Conservation (phyloP, 2,797 vertebrate species). For the Gymnoscopelus braueri region DNA sequence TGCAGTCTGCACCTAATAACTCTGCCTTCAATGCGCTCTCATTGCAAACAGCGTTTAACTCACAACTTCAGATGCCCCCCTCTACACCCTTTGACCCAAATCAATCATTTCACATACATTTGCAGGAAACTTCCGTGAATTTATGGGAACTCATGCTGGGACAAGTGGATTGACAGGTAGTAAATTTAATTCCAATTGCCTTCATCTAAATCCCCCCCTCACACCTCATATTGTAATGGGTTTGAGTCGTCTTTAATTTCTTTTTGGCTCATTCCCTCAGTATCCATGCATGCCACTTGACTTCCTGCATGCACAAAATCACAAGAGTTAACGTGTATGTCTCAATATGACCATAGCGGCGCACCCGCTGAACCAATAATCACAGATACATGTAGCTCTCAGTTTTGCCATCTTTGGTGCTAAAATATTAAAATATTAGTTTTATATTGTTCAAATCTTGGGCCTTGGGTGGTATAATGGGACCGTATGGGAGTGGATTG, state of each 20-base stretch:
- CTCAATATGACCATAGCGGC: neutral
- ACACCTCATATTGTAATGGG: slow-evolving; percentile 49
- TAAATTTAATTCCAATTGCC: slow-evolving; percentile 74
- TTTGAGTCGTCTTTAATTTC: slow-evolving; percentile 41
- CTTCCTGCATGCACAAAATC: slow-evolving; percentile 65
- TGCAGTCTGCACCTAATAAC: slow-evolving; percentile 6
- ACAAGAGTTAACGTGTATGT: neutral
- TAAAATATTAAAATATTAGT: neutral
- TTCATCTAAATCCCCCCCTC: slow-evolving; percentile 49
- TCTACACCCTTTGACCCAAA: slow-evolving; percentile 64
- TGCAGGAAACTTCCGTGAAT: slow-evolving; percentile 86
- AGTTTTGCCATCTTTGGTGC: slow-evolving; percentile 21
- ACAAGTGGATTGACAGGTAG: slow-evolving; percentile 85
- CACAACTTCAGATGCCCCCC: slow-evolving; percentile 49
- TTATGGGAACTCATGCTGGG: slow-evolving; percentile 85
- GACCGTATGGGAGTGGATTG: neutral
- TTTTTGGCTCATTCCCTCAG: slow-evolving; percentile 25
- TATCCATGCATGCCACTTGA: slow-evolving; percentile 60
- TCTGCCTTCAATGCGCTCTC: slow-evolving; percentile 8
- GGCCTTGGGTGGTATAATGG: slow-evolving; percentile 6
- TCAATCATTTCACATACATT: slow-evolving; percentile 82
- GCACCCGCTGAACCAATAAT: neutral
- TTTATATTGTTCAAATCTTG: neutral
- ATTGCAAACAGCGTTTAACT: slow-evolving; percentile 34
- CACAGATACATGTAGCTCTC: slow-evolving; percentile 20